Evolutionary conservation across 2,113 vertebrate species (phyloP), one percentile per base, ranked within the genome.

Genomic region (Lampris megalopsis): DNA sequence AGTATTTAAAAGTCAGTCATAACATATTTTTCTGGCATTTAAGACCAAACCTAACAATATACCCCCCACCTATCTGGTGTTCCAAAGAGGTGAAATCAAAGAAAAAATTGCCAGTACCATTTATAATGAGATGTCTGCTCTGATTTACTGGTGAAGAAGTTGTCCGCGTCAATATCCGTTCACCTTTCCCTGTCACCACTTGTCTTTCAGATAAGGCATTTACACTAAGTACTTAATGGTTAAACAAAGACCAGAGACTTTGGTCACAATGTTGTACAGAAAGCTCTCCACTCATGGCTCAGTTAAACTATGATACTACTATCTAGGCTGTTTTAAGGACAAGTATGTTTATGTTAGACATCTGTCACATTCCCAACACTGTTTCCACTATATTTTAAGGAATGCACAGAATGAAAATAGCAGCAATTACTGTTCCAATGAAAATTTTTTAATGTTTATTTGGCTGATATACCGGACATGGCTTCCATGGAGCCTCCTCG

Each of bases 201-300:
- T n/a, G 82, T 85, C 71, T 82, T 79, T 36, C 0, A 49, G 74
- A 84, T 65, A 60, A 84, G 84, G 83, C 73, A 0, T 37, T 82
- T 24, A 72, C 85, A 85, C 65, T 71, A 37, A 38, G 75, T 83
- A 63, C 65, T 4, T 3, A 68, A 7, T 6, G 9, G 59, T 67
- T 11, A 42, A 79, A 81, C 64, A 52, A 83, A 68, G 75, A 52
- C 13, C 1, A 11, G 10, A 41, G 43, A 70, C 41, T 1, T 24
- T 11, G n/a, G 13, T 11, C 47, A 3, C 57, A 37, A 57, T 37
- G 41, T 40, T 45, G 4, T 45, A 5, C 43, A 7, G 1, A 43
- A 8, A 63, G 53, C 54, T 64, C 48, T 69, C 60, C 6, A 8
- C 3, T 52, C n/a, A 58, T 37, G 58, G 67, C 57, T 53, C 1